These are phyloP conservation scores for Brotula barbata DNA, from an alignment of 2,797 vertebrate genomes.

Conservation along the genomic window DNA sequence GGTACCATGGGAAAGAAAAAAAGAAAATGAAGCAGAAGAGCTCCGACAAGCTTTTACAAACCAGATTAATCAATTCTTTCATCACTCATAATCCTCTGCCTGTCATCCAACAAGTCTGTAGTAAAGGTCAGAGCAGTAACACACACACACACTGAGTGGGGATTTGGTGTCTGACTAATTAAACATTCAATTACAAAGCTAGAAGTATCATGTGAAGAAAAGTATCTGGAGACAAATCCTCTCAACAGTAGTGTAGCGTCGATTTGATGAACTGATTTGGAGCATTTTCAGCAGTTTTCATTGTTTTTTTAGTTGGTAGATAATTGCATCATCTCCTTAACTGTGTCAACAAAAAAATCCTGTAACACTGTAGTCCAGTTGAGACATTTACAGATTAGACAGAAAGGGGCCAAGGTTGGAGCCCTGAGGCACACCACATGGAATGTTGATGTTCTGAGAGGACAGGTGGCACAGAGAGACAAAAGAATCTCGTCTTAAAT, in stretches of 20 bases:
- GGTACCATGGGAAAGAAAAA: too few relatives aligned
- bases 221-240: constrained; percentile 36
- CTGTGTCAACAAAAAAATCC: background rate
- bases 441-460: background rate
- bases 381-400: background rate
- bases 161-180: constrained; percentile 36
- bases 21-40: background rate
- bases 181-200: constrained; percentile 43
- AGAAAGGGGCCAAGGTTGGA: background rate
- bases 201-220: constrained; percentile 5
- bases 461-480: too few relatives aligned
- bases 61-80: constrained; percentile 30
- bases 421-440: background rate
- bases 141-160: constrained; percentile 14
- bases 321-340: background rate
- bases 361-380: background rate
- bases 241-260: constrained; percentile 30
- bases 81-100: constrained; percentile 21
- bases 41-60: constrained; percentile 33
- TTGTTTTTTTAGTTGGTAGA: too few relatives aligned
- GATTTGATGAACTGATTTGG: background rate
- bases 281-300: background rate
- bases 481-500: too few relatives aligned
- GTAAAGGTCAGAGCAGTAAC: constrained; percentile 23
- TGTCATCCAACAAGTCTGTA: constrained; percentile 2